Evolutionary conservation across 1,140 invertebrate genomes (phyloP).

Genomic region (Apis florea): DNA sequence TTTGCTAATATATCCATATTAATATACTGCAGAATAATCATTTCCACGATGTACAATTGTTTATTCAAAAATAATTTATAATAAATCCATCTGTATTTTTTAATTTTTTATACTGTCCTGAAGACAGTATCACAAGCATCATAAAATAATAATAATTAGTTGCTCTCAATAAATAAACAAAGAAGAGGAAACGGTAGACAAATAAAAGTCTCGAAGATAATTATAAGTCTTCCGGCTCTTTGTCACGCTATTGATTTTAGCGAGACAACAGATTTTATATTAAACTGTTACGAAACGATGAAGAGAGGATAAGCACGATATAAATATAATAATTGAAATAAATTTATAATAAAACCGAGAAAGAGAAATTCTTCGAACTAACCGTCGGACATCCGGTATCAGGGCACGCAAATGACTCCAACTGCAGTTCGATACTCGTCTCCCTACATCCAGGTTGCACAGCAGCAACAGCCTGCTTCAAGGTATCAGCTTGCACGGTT

Average conservation of each 20-base stretch:
- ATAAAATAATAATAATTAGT: too few relatives aligned
- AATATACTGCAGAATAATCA: too few relatives aligned
- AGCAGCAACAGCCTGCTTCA: constrained; percentile 71
- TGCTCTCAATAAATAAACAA: not conserved
- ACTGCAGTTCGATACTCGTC: constrained; percentile 67
- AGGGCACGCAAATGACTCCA: constrained; percentile 71
- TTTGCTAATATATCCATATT: not conserved
- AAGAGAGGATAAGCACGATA: not conserved
- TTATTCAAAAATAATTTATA: too few relatives aligned
- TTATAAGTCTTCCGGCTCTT: not conserved
- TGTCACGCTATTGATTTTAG: not conserved
- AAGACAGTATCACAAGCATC: too few relatives aligned
- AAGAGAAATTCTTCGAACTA: constrained; percentile 43
- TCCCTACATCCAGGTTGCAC: constrained; percentile 60
- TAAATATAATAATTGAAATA: not conserved
- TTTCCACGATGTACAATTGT: too few relatives aligned
- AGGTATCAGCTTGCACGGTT: constrained; percentile 66
- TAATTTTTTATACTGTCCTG: too few relatives aligned
- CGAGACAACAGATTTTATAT: not conserved
- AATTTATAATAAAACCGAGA: not conserved
- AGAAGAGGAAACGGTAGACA: not conserved
- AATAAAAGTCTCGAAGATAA: not conserved
- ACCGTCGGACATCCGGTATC: constrained; percentile 80
- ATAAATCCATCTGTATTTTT: too few relatives aligned
- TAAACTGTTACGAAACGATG: not conserved